phyloP scores from a whole-genome alignment of 2,888 invertebrate species.

The Elysia crispata region DNA sequence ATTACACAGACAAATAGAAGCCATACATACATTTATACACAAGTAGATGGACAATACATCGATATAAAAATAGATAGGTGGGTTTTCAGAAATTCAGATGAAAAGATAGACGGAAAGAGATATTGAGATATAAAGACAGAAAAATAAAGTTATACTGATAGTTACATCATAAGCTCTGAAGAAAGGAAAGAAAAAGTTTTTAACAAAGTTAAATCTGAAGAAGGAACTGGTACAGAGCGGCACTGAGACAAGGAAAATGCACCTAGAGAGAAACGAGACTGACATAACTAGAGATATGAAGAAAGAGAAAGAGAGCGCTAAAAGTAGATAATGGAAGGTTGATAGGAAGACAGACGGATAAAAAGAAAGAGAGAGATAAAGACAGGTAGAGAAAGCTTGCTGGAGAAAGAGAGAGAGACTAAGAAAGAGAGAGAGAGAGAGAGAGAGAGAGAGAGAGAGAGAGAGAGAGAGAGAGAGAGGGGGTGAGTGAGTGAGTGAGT shows the following conservation, averaged over 20 bases:
- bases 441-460: not conserved
- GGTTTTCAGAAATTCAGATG: too few relatives aligned
- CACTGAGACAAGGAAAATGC: not conserved
- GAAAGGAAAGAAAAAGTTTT: too few relatives aligned
- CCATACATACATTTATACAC: too few relatives aligned
- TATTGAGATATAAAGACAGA: not conserved
- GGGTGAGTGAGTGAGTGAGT: not conserved
- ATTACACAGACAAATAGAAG: too few relatives aligned
- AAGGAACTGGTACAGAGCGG: not conserved
- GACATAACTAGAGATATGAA: conserved; percentile 2
- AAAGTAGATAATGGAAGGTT: not conserved
- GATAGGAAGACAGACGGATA: conserved; percentile 10
- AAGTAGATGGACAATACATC: too few relatives aligned
- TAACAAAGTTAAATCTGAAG: too few relatives aligned
- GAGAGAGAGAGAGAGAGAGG: not conserved
- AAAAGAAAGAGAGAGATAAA: not conserved
- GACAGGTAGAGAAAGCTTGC: not conserved
- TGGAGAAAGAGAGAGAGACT: not conserved
- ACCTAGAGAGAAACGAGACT: too few relatives aligned
- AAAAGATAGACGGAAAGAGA: not conserved
- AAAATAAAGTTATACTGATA: too few relatives aligned
- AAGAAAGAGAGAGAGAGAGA: not conserved
- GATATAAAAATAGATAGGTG: too few relatives aligned
- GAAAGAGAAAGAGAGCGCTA: conserved; percentile 16
- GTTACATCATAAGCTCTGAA: too few relatives aligned